phyloP scores from a whole-genome alignment of 1,140 invertebrate species.

The Leguminivora glycinivorella region DNA sequence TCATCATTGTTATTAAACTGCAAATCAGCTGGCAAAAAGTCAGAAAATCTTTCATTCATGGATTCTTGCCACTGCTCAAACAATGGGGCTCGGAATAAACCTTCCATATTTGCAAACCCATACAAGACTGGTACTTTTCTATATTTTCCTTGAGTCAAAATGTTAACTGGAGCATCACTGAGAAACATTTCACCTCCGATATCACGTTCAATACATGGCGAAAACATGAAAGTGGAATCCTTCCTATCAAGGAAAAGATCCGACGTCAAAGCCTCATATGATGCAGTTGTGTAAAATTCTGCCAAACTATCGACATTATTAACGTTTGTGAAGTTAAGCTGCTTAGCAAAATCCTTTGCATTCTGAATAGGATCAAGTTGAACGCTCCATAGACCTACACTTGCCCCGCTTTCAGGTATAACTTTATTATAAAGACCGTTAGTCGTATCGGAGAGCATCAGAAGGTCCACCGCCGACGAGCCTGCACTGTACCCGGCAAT shows the following conservation, averaged over 20 bases:
- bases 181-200: conserved; percentile 39
- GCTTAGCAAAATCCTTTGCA: conserved; percentile 39
- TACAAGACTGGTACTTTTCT: conserved; percentile 43
- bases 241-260: conserved; percentile 28
- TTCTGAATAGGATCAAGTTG: conserved; percentile 44
- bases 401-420: conserved; percentile 45
- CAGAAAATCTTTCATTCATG: conserved; percentile 44
- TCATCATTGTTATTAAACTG: conserved; percentile 38
- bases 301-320: conserved; percentile 45
- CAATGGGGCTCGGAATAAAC: conserved; percentile 34
- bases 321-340: conserved; percentile 37
- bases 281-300: conserved; percentile 43
- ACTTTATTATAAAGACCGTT: conserved; percentile 48
- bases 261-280: conserved; percentile 30
- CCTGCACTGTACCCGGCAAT: conserved; percentile 47
- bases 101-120: conserved; percentile 46
- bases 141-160: conserved; percentile 43
- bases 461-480: conserved; percentile 38
- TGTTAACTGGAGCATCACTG: conserved; percentile 40
- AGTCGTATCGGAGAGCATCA: conserved; percentile 41
- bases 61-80: conserved; percentile 38
- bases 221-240: conserved; percentile 36
- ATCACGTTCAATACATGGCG: conserved; percentile 47
- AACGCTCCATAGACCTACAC: conserved; percentile 33
- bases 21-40: conserved; percentile 42